Base-by-base conservation (phyloP, 2,113 vertebrate species). In the Alethe diademata region DNA sequence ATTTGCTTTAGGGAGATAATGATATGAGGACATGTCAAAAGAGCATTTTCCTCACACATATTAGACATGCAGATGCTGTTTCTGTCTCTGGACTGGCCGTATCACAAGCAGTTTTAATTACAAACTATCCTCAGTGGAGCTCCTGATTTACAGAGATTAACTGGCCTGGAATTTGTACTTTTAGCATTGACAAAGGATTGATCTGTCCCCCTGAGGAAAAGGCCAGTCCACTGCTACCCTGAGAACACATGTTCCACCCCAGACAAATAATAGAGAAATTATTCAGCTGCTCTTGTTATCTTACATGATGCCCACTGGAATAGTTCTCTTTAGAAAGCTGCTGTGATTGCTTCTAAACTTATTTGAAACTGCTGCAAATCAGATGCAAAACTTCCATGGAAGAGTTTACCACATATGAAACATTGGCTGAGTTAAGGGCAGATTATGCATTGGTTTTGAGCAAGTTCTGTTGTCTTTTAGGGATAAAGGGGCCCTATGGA, bases 401-500 rank as follows among this genome's bases (percentile, higher is more conserved):
- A 43, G 18, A 48, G 36, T 33, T 62, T 48, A 38, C 50, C 25
- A 36, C 6, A 16, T 4, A 3, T n/a, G 35, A 88, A 58, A 57
- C 5, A 12, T 0, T 36, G 29, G 17, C 11, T 71, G 47, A 78
- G 54, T 45, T 80, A 54, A 50, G n/a, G 13, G 45, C 36, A 61
- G 35, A 62, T 28, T 40, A 56, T 33, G 31, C 1, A 5, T 8
- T 25, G 14, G 3, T 91, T 86, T 74, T 66, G 42, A 70, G 51
- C 29, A 74, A 80, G 40, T 69, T 56, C 16, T 33, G 7, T 33
- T 50, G 75, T 20, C 36, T 10, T 65, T 85, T 28, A 43, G 15
- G 8, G 20, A 43, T 25, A 43, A 48, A 60, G 57, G 23, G 35
- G 23, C 28, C 16, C 3, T 20, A 9, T 15, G 0, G 0, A 60